A percentile compares a stretch with the other conserved stretches of the same genome.
Conservation (phyloP, 1,140 invertebrate species). For the Pogonomyrmex barbatus region DNA sequence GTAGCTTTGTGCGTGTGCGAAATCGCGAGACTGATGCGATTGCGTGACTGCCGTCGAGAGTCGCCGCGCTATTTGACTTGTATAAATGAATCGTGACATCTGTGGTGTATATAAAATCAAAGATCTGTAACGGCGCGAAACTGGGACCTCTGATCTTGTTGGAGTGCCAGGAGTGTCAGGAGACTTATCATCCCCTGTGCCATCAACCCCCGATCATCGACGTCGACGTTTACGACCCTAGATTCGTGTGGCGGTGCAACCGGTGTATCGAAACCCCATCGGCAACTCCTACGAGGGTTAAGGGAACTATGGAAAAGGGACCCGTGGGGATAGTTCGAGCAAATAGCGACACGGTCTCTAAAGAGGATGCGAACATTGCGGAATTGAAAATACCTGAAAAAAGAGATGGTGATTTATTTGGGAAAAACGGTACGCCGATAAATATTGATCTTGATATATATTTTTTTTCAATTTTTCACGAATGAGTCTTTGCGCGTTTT, state of each 20-base stretch:
- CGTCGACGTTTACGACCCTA: constrained; percentile 73
- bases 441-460: background rate
- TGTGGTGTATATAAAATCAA: constrained; percentile 15
- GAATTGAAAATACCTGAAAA: background rate
- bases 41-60: background rate
- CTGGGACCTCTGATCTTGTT: constrained; percentile 77
- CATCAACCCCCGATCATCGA: constrained; percentile 78
- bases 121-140: constrained; percentile 79
- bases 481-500: background rate
- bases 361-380: background rate
- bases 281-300: background rate
- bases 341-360: background rate
- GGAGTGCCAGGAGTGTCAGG: constrained; percentile 78
- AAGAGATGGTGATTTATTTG: background rate
- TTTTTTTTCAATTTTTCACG: background rate
- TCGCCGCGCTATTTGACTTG: background rate
- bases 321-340: background rate
- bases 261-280: constrained; percentile 62
- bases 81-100: background rate
- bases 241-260: constrained; percentile 76
- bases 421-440: background rate
- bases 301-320: background rate
- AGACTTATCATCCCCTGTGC: constrained; percentile 77
- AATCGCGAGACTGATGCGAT: background rate
- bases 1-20: background rate